Base-by-base conservation (phyloP, 2,888 invertebrate species). In the Drosophila testacea region DNA sequence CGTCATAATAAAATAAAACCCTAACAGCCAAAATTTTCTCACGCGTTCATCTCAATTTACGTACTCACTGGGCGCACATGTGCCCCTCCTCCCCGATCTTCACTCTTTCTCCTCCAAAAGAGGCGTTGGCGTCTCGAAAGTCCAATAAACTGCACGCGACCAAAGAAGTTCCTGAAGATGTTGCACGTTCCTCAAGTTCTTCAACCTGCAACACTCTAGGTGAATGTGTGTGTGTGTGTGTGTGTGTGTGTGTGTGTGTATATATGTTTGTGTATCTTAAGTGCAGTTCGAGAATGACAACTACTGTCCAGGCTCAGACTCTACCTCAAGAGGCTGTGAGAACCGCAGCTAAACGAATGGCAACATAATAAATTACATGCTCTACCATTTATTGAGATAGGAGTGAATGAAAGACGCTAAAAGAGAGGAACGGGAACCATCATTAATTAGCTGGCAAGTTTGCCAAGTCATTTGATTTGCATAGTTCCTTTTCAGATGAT, bases 41-140 rank as follows among this genome's bases (percentile, higher is more conserved):
- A 87, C 87, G 88, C 83, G 80, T 78, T 86, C 84, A 88, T 82
- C 86, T 85, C 72, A 68, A 80, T 79, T 88, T 82, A 87, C 73
- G 79, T 75, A 70, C 82, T 69, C 68, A 56, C 54, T 81, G 70
- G 67, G 64, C 62, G 39, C 68, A 69, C 57, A 57, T 57, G 56
- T 70, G 47, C 75, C 66, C 63, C 47, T 27, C 39, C 38, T 27
- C 4, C 10, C 7, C 22, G 27, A n/a, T 9, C 27, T 38, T 6
- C 22, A 22, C 27, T 7, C 6, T 11, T 27, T 9, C 28, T 10
- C 28, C 6, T 3, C 10, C n/a, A 2, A 11, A 7, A 5, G 30
- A 30, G 13, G 74, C 64, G 83, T 81, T 79, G 82, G 79, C 69
- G 72, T 65, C 66, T 47, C 39, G 65, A 44, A 60, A 51, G 72